phyloP scores from a whole-genome alignment of 1,140 invertebrate species.

The Galleria mellonella region DNA sequence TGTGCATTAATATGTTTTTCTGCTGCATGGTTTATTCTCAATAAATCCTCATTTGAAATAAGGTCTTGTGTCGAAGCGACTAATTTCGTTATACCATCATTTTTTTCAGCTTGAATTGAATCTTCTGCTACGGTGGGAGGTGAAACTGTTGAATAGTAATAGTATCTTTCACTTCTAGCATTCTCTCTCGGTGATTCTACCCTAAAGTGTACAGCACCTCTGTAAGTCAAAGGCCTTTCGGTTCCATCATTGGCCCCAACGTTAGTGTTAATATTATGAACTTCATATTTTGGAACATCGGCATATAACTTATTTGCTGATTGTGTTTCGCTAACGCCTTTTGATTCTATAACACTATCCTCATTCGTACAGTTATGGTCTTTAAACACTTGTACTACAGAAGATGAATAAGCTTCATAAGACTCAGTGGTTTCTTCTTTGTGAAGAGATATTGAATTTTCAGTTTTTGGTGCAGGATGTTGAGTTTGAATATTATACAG shows the following conservation, averaged over 20 bases:
- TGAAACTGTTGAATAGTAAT: slow-evolving; percentile 31
- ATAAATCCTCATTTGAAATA: slow-evolving; percentile 73
- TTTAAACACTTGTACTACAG: slow-evolving; percentile 54
- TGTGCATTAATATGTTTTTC: slow-evolving; percentile 42
- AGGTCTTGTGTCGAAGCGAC: slow-evolving; percentile 74
- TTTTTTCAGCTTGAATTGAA: slow-evolving; percentile 15
- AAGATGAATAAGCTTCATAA: slow-evolving; percentile 8
- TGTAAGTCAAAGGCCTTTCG: slow-evolving; percentile 26
- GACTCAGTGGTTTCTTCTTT: slow-evolving; percentile 17
- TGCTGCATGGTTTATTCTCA: slow-evolving; percentile 73
- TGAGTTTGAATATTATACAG: slow-evolving; percentile 18
- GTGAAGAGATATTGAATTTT: slow-evolving; percentile 19
- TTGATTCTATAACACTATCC: slow-evolving; percentile 3
- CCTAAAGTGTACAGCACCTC: slow-evolving; percentile 35
- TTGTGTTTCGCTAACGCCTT: slow-evolving; percentile 15
- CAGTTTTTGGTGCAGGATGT: slow-evolving; percentile 8
- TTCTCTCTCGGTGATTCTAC: slow-evolving; percentile 33
- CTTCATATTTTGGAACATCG: slow-evolving; percentile 23
- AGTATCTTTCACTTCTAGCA: slow-evolving; percentile 40
- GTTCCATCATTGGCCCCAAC: slow-evolving; percentile 32
- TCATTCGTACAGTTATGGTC: slow-evolving; percentile 42
- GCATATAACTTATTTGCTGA: slow-evolving; percentile 23
- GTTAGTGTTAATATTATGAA: slow-evolving; percentile 31
- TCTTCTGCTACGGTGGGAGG: slow-evolving; percentile 20
- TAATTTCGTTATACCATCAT: slow-evolving; percentile 62